These are phyloP conservation scores for Acipenser ruthenus DNA, from an alignment of 2,797 vertebrate species.

Conservation along the genomic window DNA sequence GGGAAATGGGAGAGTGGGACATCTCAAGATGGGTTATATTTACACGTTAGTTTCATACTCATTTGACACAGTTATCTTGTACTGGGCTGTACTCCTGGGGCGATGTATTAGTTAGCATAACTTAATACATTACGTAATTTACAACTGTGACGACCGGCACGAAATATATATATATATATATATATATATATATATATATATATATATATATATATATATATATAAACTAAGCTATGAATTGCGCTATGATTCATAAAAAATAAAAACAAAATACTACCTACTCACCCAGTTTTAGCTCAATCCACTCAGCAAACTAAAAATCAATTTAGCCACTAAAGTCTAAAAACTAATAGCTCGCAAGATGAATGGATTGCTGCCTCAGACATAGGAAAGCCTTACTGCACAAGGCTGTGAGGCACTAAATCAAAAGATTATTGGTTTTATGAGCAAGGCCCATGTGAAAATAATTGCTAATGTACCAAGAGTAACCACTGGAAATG, in stretches of 20 bases:
- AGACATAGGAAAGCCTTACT: slow-evolving; percentile 27
- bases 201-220: too few relatives aligned
- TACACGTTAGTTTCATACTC: too few relatives aligned
- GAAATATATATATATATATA: too few relatives aligned
- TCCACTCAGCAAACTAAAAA: slow-evolving; percentile 39
- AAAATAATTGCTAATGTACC: slow-evolving; percentile 76
- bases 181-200: too few relatives aligned
- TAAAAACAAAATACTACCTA: slow-evolving; percentile 9
- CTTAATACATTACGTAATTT: too few relatives aligned
- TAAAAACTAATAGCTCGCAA: slow-evolving; percentile 43
- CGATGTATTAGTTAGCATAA: too few relatives aligned
- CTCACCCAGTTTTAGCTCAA: slow-evolving; percentile 15
- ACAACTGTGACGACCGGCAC: too few relatives aligned
- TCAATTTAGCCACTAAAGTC: slow-evolving; percentile 47
- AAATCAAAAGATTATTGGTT: slow-evolving; percentile 70
- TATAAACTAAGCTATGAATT: background rate
- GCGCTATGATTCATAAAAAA: too few relatives aligned
- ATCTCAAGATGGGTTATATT: too few relatives aligned
- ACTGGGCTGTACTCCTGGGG: too few relatives aligned
- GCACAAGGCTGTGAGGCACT: slow-evolving; percentile 39
- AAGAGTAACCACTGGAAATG: slow-evolving; percentile 68
- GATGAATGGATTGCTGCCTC: slow-evolving; percentile 46
- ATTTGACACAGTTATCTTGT: too few relatives aligned
- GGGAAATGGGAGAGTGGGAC: too few relatives aligned
- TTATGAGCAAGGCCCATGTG: slow-evolving; percentile 62